A percentile compares a stretch with the other conserved stretches of the same genome.
Evolutionary conservation across 2,888 invertebrate genomes (phyloP).

Genomic region (Autographa pulchrina): DNA sequence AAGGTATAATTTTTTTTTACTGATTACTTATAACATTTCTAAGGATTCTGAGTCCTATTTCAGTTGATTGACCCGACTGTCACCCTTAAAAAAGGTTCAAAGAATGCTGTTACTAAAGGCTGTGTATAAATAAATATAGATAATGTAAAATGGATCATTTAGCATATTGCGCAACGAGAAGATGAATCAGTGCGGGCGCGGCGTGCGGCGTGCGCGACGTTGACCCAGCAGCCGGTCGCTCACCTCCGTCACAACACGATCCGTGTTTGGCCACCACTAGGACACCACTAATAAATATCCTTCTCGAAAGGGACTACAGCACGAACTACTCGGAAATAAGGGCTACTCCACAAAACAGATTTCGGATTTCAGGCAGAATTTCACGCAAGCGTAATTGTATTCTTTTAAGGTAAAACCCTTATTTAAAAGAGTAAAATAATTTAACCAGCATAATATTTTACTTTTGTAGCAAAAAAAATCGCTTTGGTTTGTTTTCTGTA

Average conservation of each 20-base stretch:
- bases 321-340: background rate
- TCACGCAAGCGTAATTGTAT: background rate
- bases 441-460: too few species aligned
- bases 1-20: background rate
- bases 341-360: background rate
- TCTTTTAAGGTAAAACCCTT: background rate
- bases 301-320: background rate
- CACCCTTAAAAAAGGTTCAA: conserved; percentile 16
- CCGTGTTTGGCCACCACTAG: conserved; percentile 38
- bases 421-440: background rate
- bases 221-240: conserved; percentile 83
- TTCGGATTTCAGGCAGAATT: background rate
- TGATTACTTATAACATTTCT: background rate
- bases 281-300: conserved; percentile 22
- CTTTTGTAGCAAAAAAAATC: too few species aligned
- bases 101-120: background rate
- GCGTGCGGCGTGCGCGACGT: conserved; percentile 69
- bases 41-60: conserved; percentile 12
- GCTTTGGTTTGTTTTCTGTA: background rate
- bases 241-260: conserved; percentile 71
- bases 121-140: conserved; percentile 12
- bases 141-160: conserved; percentile 46
- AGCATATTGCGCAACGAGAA: conserved; percentile 69
- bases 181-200: conserved; percentile 69
- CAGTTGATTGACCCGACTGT: conserved; percentile 30